Evolutionary conservation across 2,888 invertebrate genomes (phyloP).

Genomic region (Chromoteleia sp.): DNA sequence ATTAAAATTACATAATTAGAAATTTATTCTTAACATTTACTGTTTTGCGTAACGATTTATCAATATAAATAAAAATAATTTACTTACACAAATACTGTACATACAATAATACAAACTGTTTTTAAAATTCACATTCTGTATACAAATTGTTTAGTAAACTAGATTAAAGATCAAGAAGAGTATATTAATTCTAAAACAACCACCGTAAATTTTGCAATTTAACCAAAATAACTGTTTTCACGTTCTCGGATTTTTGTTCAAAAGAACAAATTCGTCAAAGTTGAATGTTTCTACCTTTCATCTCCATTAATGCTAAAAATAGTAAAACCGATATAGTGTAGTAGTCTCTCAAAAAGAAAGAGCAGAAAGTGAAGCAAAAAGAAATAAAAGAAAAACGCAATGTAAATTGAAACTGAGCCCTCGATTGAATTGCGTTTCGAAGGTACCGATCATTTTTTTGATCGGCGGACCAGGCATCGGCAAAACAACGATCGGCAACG

Average conservation of each 20-base stretch:
- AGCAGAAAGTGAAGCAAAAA: not conserved
- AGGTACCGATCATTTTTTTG: slow-evolving; percentile 74
- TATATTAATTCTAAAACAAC: not conserved
- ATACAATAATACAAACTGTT: too few species aligned
- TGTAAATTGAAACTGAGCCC: too few species aligned
- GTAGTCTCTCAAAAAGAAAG: not conserved
- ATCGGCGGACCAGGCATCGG: slow-evolving; percentile 73
- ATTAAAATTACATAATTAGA: too few species aligned
- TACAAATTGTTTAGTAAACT: too few species aligned
- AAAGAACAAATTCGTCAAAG: slow-evolving; percentile 12
- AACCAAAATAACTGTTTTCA: slow-evolving; percentile 1
- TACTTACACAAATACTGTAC: not conserved
- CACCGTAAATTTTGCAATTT: not conserved
- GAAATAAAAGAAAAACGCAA: not conserved
- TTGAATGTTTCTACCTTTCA: slow-evolving; percentile 18
- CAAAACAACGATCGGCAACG: slow-evolving; percentile 71
- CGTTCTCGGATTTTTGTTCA: slow-evolving; percentile 8
- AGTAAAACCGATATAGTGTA: not conserved
- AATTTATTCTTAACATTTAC: too few species aligned
- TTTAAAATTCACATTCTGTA: too few species aligned
- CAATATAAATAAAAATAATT: too few species aligned
- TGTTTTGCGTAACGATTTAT: too few species aligned
- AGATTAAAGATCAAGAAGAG: not conserved
- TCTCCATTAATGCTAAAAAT: slow-evolving; percentile 17
- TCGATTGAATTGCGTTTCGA: slow-evolving; percentile 14